Conservation (phyloP, 2,797 vertebrate species). For the Melanotaenia boesemani region DNA sequence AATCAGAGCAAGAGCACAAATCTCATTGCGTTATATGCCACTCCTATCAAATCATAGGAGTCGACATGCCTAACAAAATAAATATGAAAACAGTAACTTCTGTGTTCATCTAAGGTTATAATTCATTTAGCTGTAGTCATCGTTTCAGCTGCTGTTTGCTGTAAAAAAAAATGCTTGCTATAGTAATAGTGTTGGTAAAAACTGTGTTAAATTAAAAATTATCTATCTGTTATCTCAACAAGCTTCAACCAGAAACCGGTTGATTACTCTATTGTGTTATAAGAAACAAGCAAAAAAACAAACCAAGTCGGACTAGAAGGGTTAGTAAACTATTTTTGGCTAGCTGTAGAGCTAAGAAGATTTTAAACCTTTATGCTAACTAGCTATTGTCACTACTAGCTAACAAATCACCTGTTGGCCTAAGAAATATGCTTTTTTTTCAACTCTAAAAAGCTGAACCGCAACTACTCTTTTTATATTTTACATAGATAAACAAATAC, state of each 20-base stretch:
- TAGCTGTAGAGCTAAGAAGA: no score
- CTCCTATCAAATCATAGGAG: not conserved
- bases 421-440: no score
- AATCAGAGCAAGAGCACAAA: not conserved
- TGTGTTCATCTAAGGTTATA: not conserved
- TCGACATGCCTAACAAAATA: not conserved
- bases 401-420: not conserved
- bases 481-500: not conserved
- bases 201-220: not conserved
- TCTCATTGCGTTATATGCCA: not conserved
- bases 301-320: not conserved
- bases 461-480: not conserved
- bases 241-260: not conserved
- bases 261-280: not conserved
- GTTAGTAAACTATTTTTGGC: not conserved
- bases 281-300: not conserved
- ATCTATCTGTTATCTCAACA: not conserved
- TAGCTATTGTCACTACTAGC: not conserved
- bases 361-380: no score
- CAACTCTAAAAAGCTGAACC: not conserved
- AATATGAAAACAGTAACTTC: not conserved
- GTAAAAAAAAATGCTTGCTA: not conserved
- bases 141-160: not conserved
- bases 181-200: not conserved
- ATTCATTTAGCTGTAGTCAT: not conserved